Conservation (phyloP, 2,888 invertebrate species). For the Psylliodes chrysocephalus region DNA sequence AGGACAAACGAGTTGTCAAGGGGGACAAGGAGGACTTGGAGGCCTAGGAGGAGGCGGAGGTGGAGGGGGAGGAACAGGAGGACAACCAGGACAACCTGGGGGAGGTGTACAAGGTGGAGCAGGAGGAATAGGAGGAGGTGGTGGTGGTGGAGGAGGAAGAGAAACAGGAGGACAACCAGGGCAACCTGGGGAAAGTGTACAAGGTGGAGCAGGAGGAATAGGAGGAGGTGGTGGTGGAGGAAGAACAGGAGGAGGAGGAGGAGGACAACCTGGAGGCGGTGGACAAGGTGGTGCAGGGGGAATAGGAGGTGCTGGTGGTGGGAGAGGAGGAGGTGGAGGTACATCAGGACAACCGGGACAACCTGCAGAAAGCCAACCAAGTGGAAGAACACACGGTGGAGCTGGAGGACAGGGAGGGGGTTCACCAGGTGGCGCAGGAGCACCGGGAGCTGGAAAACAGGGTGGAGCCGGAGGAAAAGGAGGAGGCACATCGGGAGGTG, state of each 20-base stretch:
- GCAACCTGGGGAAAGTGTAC: neutral
- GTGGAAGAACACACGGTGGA: too few relatives aligned
- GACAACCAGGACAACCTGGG: conserved; percentile 10
- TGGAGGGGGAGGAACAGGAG: neutral
- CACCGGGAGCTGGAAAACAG: too few relatives aligned
- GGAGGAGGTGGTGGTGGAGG: conserved; percentile 9
- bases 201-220: conserved; percentile 8
- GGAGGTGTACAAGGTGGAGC: conserved; percentile 3
- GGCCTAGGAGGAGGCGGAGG: too few relatives aligned
- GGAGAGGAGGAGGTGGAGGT: neutral
- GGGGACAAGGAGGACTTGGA: too few relatives aligned
- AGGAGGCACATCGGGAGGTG: neutral
- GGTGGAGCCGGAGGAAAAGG: neutral
- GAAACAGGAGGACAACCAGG: neutral
- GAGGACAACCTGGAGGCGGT: neutral
- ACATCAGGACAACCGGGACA: neutral
- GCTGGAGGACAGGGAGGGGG: too few relatives aligned
- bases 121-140: neutral
- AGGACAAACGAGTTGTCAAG: too few relatives aligned
- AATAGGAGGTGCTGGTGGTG: conserved; percentile 7
- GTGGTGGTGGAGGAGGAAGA: neutral
- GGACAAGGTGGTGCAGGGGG: conserved; percentile 13
- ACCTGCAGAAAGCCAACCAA: too few relatives aligned
- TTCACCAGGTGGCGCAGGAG: neutral
- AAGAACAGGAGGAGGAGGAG: neutral